Evolutionary conservation across 2,888 invertebrate species (phyloP).

Genomic region (Ptilodon capucinus): DNA sequence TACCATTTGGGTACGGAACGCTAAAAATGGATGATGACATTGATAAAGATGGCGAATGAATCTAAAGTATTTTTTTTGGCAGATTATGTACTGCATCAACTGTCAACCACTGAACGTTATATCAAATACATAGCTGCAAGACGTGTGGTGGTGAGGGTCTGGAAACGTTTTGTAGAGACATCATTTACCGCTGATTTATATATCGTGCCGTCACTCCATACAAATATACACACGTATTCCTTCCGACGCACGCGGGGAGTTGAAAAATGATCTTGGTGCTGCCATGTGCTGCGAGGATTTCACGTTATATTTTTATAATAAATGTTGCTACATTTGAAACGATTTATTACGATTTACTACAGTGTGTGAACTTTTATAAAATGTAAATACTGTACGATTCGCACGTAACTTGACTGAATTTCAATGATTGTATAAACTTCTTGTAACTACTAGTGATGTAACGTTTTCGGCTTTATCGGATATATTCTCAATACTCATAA

Average conservation of each 20-base stretch:
- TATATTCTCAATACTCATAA: too few species aligned
- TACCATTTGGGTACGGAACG: too few species aligned
- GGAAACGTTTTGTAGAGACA: conserved; percentile 27
- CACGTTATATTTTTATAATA: background rate
- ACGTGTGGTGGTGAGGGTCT: conserved; percentile 26
- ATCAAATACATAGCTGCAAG: too few species aligned
- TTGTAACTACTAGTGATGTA: too few species aligned
- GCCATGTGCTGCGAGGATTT: conserved; percentile 18
- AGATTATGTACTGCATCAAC: too few species aligned
- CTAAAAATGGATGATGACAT: too few species aligned
- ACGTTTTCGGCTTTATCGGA: too few species aligned
- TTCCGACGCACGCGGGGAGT: conserved; percentile 35
- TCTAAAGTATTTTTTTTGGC: too few species aligned
- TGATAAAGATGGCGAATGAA: too few species aligned
- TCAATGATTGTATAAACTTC: too few species aligned
- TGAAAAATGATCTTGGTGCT: conserved; percentile 61
- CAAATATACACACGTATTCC: conserved; percentile 51
- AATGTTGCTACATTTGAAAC: conserved; percentile 23
- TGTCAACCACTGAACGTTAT: too few species aligned
- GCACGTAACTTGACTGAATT: too few species aligned
- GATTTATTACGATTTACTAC: conserved; percentile 2
- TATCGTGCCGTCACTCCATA: conserved; percentile 54
- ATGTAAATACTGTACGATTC: background rate
- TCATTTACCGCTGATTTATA: conserved; percentile 54
- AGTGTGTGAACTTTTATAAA: background rate